phyloP scores from a whole-genome alignment of 1,140 invertebrate genomes.

The Zeugodacus cucurbitae region DNA sequence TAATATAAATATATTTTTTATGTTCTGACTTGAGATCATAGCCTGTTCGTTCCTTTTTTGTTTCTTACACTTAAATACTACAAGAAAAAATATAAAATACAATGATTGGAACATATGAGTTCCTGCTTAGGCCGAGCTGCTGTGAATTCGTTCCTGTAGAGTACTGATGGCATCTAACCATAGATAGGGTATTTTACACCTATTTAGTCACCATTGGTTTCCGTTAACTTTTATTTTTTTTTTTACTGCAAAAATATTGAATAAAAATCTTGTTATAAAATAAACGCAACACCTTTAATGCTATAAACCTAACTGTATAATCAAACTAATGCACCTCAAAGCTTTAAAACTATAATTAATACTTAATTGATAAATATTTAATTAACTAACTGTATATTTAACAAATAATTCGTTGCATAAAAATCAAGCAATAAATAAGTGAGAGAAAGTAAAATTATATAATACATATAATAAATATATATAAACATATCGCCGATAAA shows the following conservation, averaged over 20 bases:
- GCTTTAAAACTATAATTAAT: conserved; percentile 10
- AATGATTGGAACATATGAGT: no score
- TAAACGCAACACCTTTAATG: background rate
- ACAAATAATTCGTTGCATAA: background rate
- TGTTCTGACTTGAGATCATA: no score
- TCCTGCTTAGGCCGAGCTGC: no score
- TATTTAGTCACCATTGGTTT: no score
- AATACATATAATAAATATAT: background rate
- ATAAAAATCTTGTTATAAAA: background rate
- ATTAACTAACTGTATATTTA: background rate
- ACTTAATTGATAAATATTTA: background rate
- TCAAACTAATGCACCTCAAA: conserved; percentile 15
- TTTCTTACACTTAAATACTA: no score
- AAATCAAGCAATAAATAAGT: conserved; percentile 10
- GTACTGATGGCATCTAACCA: no score
- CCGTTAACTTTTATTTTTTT: no score
- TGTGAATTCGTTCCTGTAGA: no score
- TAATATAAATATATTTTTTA: no score
- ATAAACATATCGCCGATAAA: conserved; percentile 14
- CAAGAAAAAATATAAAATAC: no score
- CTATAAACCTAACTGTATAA: background rate
- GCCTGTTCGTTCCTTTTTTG: no score
- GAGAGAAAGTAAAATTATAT: background rate
- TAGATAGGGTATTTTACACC: no score
- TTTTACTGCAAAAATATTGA: background rate